Evolutionary conservation across 2,113 vertebrate genomes (phyloP).

Genomic region (Electrona antarctica): DNA sequence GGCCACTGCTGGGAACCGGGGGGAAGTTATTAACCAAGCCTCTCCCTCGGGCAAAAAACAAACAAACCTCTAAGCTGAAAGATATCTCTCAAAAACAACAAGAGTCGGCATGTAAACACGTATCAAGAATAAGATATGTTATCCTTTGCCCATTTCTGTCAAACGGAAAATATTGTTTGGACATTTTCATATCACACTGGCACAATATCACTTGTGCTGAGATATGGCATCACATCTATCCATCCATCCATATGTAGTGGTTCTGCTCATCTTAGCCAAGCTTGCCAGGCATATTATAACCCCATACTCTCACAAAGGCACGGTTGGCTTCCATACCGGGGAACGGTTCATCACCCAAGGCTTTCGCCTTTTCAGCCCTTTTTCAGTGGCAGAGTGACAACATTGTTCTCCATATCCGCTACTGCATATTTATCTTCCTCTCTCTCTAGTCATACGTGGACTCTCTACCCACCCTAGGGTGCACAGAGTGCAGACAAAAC

Average conservation of each 20-base stretch:
- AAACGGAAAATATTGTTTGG: conserved; percentile 11
- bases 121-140: not conserved
- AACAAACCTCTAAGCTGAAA: conserved; percentile 6
- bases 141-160: not conserved
- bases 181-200: not conserved
- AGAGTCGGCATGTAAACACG: not conserved
- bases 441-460: conserved; percentile 14
- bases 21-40: not conserved
- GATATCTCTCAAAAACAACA: too few species aligned
- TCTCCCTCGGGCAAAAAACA: not conserved
- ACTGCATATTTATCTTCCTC: conserved; percentile 29
- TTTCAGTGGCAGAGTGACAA: conserved; percentile 23
- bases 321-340: not conserved
- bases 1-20: not conserved
- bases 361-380: conserved; percentile 28
- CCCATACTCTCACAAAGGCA: not conserved
- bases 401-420: conserved; percentile 20
- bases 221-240: too few species aligned
- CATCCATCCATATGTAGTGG: not conserved
- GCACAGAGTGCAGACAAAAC: conserved; percentile 22
- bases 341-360: conserved; percentile 22
- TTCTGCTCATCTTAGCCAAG: conserved; percentile 45
- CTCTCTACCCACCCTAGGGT: not conserved
- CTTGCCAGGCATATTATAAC: conserved; percentile 3
- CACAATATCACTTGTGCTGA: too few species aligned